phyloP scores from a whole-genome alignment of 2,888 invertebrate species.

The Sminthurides aquaticus region DNA sequence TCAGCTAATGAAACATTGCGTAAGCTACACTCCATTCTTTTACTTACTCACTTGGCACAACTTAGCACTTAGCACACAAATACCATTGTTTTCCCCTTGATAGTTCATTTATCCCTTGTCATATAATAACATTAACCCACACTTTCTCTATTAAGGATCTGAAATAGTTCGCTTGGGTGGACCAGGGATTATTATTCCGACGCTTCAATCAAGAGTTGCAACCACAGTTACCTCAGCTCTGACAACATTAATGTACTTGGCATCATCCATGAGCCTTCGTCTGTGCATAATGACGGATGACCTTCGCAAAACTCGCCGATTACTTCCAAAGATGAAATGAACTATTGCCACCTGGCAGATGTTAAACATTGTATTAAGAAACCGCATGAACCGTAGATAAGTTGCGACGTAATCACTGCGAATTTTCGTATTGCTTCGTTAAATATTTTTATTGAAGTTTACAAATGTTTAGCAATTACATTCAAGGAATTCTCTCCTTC shows the following conservation, averaged over 20 bases:
- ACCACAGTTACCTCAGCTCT: conserved; percentile 63
- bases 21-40: too few species aligned
- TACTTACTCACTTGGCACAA: too few species aligned
- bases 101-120: background rate
- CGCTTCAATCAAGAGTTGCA: conserved; percentile 43
- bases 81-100: background rate
- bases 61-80: too few species aligned
- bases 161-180: background rate
- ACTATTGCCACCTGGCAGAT: too few species aligned
- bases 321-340: too few species aligned
- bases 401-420: too few species aligned
- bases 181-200: background rate
- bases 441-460: too few species aligned
- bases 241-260: conserved; percentile 61
- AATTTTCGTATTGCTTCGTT: too few species aligned
- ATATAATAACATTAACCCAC: background rate
- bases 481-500: too few species aligned
- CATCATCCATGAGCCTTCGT: conserved; percentile 47
- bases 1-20: conserved; percentile 57
- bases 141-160: background rate
- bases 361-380: too few species aligned
- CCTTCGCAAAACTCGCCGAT: conserved; percentile 45
- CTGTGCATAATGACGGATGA: conserved; percentile 18
- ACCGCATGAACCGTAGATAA: too few species aligned
- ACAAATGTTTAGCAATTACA: too few species aligned